Evolutionary conservation across 2,113 vertebrate species (phyloP).

Genomic region (Scortum barcoo): DNA sequence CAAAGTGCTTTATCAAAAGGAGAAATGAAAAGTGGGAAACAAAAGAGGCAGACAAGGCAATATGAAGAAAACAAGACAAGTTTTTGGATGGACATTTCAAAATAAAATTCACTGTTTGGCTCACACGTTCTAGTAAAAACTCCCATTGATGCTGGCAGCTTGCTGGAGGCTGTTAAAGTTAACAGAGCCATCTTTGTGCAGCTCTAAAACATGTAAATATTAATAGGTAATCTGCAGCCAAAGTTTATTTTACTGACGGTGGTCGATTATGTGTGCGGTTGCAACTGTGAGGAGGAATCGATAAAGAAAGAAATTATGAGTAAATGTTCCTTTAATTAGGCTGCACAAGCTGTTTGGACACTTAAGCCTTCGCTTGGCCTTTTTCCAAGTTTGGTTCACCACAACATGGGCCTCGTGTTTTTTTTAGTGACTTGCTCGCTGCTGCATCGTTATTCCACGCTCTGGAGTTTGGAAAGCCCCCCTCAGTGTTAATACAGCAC

Average conservation of each 20-base stretch:
- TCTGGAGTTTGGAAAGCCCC: constrained; percentile 4
- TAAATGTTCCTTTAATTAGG: constrained; percentile 6
- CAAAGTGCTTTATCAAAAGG: neutral
- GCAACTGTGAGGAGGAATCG: constrained; percentile 12
- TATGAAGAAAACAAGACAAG: neutral
- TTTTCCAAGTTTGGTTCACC: constrained; percentile 16
- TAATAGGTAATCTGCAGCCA: constrained; percentile 10
- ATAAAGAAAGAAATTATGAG: constrained; percentile 14
- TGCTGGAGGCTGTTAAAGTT: neutral
- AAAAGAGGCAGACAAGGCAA: neutral
- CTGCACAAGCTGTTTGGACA: constrained; percentile 15
- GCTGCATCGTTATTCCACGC: constrained; percentile 7
- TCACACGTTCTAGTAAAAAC: neutral
- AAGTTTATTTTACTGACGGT: constrained; percentile 17
- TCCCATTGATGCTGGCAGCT: neutral
- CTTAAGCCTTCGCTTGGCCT: neutral
- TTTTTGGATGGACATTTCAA: constrained; percentile 6
- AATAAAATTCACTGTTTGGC: neutral
- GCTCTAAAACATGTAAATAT: constrained; percentile 16
- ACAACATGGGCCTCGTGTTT: neutral
- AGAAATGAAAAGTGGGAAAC: neutral
- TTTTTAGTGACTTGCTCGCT: constrained; percentile 11
- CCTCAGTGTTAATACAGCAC: neutral
- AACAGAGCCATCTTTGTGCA: constrained; percentile 3
- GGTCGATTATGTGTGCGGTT: neutral